Base-by-base conservation (phyloP, 2,113 vertebrate genomes). In the Cathartes aura region DNA sequence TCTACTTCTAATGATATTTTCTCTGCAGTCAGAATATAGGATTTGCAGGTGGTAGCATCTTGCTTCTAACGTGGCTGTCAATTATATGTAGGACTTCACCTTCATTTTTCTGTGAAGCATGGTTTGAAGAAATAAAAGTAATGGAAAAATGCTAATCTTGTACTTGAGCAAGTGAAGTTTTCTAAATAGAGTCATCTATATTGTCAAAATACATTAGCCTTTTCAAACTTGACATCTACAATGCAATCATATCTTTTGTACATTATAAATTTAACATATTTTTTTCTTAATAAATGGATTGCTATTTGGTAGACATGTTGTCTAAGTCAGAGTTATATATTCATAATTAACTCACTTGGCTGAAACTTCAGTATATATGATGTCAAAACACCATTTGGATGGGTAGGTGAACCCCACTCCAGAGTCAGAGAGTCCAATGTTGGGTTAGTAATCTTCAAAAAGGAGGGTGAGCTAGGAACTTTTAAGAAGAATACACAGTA, bases 351-450 rank as follows among this genome's bases (percentile, higher is more conserved):
- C 99, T 99, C 98, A 99, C 99, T 99, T 98, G 99, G 98, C 85
- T 99, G 99, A 95, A 99, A 99, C 96, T 98, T 99, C 92, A 99
- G 97, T 68, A 98, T 99, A 96, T 99, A 99, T 48, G 99, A 99
- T 6, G 97, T 99, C 97, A 99, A 98, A 97, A 97, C 95, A 59
- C 99, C 99, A 79, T 99, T 99, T 20, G 97, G 99, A 80, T 98
- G 98, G 42, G 97, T 97, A 27, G 99, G 99, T 58, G 99, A 99
- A 58, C 97, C 98, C 99, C 99, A 99, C 85, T 99, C 98, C 94
- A 99, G 98, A 78, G 99, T 99, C 82, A 99, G 92, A 52, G 99
- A 99, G 92, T 99, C 99, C 94, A 98, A 16, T 24, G 98, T 99
- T n/a, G 98, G 97, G 87, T 99, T 98, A 64, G 97, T 97, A 90